A percentile compares a stretch with the other conserved stretches of the same genome.
Evolutionary conservation across 2,888 invertebrate genomes (phyloP).

Genomic region (Hyposoter didymator): DNA sequence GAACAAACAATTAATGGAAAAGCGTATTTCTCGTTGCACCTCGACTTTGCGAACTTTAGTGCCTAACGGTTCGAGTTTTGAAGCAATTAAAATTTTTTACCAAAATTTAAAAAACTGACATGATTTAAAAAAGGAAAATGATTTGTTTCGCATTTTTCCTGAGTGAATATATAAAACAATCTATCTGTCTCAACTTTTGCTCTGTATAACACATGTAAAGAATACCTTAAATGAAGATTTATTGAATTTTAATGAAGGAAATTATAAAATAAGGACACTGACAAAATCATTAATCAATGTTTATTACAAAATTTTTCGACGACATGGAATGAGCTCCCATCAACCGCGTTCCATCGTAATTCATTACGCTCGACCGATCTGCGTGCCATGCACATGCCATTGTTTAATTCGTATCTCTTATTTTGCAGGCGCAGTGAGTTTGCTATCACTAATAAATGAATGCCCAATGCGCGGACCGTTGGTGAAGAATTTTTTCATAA

Average conservation of each 20-base stretch:
- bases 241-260: too few species aligned
- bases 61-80: background rate
- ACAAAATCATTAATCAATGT: background rate
- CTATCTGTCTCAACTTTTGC: too few species aligned
- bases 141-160: too few species aligned
- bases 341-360: background rate
- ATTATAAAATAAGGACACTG: background rate
- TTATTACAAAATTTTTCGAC: background rate
- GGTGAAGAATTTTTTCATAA: slow-evolving; percentile 1
- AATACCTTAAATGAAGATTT: too few species aligned
- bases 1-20: too few species aligned
- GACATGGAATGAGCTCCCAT: background rate
- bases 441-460: background rate
- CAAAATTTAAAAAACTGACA: background rate
- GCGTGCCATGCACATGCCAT: background rate
- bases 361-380: background rate
- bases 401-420: slow-evolving; percentile 2
- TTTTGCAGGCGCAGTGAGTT: background rate
- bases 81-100: background rate
- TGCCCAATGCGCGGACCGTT: background rate
- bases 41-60: too few species aligned
- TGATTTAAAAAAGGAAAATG: background rate
- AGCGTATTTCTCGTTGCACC: too few species aligned
- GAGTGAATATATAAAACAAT: too few species aligned
- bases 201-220: too few species aligned